Evolutionary conservation across 2,888 invertebrate genomes (phyloP).

Genomic region (Drosophila rubida): DNA sequence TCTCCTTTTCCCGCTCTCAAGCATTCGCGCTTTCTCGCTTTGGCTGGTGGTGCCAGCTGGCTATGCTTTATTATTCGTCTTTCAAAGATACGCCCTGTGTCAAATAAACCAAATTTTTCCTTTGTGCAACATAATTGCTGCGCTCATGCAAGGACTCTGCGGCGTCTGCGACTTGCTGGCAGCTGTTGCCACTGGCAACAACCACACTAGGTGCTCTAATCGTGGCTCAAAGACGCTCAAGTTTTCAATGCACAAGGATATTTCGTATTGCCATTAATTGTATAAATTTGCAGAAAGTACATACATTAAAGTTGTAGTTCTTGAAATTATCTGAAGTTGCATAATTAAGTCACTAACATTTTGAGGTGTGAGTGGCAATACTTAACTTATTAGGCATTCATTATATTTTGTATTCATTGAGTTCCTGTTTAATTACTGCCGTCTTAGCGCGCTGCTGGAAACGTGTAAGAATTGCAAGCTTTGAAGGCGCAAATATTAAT

Average conservation of each 20-base stretch:
- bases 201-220: conserved; percentile 72
- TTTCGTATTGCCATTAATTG: not conserved
- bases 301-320: too few species aligned
- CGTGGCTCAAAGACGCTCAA: conserved; percentile 47
- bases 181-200: conserved; percentile 39
- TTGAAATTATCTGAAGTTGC: too few species aligned
- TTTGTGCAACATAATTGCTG: conserved; percentile 73
- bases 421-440: conserved; percentile 19
- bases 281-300: too few species aligned
- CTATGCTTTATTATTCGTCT: conserved; percentile 74
- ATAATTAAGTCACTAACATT: too few species aligned
- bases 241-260: conserved; percentile 7
- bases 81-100: conserved; percentile 65
- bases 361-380: too few species aligned
- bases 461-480: conserved; percentile 59
- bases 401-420: not conserved
- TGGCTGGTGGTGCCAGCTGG: conserved; percentile 38
- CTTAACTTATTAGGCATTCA: not conserved
- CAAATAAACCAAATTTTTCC: conserved; percentile 60
- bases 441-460: not conserved
- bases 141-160: conserved; percentile 13
- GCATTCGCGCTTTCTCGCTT: not conserved
- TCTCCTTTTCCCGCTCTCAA: not conserved
- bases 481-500: conserved; percentile 58
- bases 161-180: conserved; percentile 8